Conservation (phyloP, 2,888 invertebrate genomes). For the Macrostomum cliftonense region DNA sequence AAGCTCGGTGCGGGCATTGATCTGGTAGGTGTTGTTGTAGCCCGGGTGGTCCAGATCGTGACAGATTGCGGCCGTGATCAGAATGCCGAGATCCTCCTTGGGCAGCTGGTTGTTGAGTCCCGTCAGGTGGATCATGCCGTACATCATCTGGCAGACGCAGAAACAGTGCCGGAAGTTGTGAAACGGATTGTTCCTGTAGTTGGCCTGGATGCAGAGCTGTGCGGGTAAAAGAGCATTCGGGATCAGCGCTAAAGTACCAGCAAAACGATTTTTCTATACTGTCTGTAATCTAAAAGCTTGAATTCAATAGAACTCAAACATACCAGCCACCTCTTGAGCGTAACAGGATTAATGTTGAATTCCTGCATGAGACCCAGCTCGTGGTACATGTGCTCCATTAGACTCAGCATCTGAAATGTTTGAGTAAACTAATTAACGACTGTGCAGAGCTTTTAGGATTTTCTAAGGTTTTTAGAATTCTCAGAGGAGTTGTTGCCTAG, state of each 20-base stretch:
- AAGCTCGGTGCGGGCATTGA: slow-evolving; percentile 61
- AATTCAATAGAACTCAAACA: no score
- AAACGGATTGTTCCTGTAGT: slow-evolving; percentile 64
- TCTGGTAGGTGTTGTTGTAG: slow-evolving; percentile 42
- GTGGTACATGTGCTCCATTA: slow-evolving; percentile 37
- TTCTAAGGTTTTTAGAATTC: no score
- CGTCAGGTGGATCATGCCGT: slow-evolving; percentile 37
- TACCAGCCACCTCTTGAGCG: slow-evolving; percentile 37
- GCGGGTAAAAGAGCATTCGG: no score
- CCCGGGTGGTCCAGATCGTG: slow-evolving; percentile 49
- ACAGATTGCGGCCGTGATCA: slow-evolving; percentile 56
- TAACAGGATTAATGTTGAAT: slow-evolving; percentile 36
- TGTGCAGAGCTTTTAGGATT: no score
- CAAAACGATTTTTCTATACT: no score
- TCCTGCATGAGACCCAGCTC: slow-evolving; percentile 33
- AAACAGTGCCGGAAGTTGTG: slow-evolving; percentile 70
- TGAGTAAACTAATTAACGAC: no score
- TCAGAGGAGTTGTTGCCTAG: no score
- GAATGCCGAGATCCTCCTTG: slow-evolving; percentile 31
- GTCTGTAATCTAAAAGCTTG: no score
- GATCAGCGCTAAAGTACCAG: no score
- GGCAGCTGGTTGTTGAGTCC: slow-evolving; percentile 27
- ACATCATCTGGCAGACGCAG: slow-evolving; percentile 68
- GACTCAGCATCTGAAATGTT: slow-evolving; percentile 31
- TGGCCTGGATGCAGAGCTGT: slow-evolving; percentile 37